These are phyloP conservation scores for Mus musculus DNA, from an alignment of 2,113 vertebrate species.

Conservation along the genomic window DNA sequence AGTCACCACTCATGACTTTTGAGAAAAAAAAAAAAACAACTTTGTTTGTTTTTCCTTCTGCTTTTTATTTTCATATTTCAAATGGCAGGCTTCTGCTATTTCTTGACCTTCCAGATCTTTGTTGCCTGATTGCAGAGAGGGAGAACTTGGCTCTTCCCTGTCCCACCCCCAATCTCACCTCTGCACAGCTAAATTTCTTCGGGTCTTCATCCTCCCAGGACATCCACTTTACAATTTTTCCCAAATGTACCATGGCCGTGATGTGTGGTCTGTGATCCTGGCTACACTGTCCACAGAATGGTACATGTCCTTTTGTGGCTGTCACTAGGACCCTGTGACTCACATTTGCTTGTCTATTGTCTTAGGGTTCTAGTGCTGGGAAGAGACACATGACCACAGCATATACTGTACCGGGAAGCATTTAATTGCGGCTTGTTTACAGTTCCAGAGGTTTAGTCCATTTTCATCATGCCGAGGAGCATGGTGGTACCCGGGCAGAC, in stretches of 20 bases:
- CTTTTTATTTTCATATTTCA: background rate
- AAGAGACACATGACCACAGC: background rate
- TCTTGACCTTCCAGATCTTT: background rate
- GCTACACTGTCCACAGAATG: background rate
- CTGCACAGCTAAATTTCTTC: background rate
- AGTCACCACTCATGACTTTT: background rate
- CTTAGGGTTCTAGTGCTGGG: background rate
- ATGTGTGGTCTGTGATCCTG: background rate
- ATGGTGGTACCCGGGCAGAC: background rate
- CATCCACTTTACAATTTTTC: no score
- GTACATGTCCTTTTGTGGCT: background rate
- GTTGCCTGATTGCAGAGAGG: background rate
- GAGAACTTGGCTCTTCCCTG: background rate
- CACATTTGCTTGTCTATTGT: background rate
- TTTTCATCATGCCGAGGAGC: background rate
- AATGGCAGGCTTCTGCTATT: background rate
- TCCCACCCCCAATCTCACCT: rapidly evolving
- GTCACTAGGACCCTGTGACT: background rate
- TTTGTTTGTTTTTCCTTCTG: background rate
- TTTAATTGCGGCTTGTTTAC: background rate
- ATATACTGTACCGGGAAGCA: background rate
- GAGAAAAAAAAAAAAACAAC: no score
- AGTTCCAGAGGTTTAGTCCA: background rate
- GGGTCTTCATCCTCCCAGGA: background rate
- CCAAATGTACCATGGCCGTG: background rate